Percentiles rank a stretch among this genome's conserved stretches.
Evolutionary conservation across 2,888 invertebrate species (phyloP).

Genomic region (Dynastes tityus): DNA sequence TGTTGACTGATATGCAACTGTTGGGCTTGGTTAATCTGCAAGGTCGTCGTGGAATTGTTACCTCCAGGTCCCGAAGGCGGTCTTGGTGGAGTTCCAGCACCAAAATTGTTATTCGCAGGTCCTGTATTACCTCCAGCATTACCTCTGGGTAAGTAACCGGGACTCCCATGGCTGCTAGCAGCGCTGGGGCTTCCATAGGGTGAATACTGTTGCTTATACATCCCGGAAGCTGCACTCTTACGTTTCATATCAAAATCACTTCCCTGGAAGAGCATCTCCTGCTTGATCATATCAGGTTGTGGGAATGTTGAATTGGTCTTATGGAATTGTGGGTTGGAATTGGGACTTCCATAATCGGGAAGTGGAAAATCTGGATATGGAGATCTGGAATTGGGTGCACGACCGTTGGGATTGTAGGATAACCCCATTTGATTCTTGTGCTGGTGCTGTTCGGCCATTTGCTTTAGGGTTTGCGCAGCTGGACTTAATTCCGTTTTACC

Average conservation of each 20-base stretch:
- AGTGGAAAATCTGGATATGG: constrained; percentile 78
- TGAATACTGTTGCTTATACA: constrained; percentile 77
- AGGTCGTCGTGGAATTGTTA: constrained; percentile 71
- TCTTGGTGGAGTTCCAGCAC: constrained; percentile 71
- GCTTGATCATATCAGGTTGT: constrained; percentile 74
- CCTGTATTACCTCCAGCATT: constrained; percentile 57
- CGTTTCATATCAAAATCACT: constrained; percentile 71
- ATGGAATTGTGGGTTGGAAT: constrained; percentile 67
- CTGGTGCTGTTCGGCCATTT: constrained; percentile 98
- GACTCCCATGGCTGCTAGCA: constrained; percentile 75
- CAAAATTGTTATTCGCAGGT: constrained; percentile 58
- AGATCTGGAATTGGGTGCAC: constrained; percentile 70
- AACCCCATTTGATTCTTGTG: constrained; percentile 83
- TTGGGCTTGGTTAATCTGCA: constrained; percentile 91
- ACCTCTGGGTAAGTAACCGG: constrained; percentile 67
- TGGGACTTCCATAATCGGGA: constrained; percentile 73
- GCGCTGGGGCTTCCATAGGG: constrained; percentile 77
- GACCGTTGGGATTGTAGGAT: constrained; percentile 70
- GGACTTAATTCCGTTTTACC: constrained; percentile 82
- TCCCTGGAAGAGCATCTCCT: constrained; percentile 71
- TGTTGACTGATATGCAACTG: constrained; percentile 90
- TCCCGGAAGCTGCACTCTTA: constrained; percentile 65
- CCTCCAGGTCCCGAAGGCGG: constrained; percentile 72
- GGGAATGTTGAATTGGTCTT: constrained; percentile 69
- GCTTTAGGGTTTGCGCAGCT: constrained; percentile 95